A percentile compares a stretch with the other conserved stretches of the same genome.
Evolutionary conservation across 1,140 invertebrate species (phyloP).

Genomic region (Anthonomus grandis): DNA sequence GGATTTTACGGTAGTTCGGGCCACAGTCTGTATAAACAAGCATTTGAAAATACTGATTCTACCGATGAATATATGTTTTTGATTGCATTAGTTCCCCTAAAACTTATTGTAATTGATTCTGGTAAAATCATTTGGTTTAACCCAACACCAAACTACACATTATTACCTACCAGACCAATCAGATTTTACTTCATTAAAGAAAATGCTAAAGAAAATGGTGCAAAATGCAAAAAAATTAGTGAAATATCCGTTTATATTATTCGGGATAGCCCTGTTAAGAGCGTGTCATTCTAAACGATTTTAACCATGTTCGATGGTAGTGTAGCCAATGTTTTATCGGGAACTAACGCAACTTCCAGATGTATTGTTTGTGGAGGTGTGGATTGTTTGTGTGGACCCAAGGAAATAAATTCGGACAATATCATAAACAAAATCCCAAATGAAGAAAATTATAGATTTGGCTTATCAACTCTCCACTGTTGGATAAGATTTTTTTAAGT

Average conservation of each 20-base stretch:
- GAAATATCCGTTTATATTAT: neutral
- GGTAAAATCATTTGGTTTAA: conserved; percentile 1
- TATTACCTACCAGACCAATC: neutral
- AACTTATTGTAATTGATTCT: neutral
- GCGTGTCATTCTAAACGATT: neutral
- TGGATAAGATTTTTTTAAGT: too few species aligned
- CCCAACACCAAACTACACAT: neutral
- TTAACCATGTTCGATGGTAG: conserved; percentile 7
- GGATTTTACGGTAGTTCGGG: neutral
- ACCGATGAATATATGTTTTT: conserved; percentile 13
- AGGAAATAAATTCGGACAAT: conserved; percentile 2
- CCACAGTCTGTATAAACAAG: neutral
- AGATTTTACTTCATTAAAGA: neutral
- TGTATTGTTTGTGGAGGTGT: conserved; percentile 6
- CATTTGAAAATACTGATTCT: neutral
- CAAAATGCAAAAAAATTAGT: neutral
- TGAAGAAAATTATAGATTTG: neutral
- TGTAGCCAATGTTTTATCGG: conserved; percentile 12
- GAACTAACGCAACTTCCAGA: neutral
- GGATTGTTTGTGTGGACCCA: too few species aligned
- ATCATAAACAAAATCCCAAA: neutral
- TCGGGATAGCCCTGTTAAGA: neutral
- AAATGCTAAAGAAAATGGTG: conserved; percentile 1
- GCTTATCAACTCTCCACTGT: conserved; percentile 1
- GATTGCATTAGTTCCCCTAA: conserved; percentile 9